Conservation (phyloP, 1,140 invertebrate species). For the Orius laevigatus region DNA sequence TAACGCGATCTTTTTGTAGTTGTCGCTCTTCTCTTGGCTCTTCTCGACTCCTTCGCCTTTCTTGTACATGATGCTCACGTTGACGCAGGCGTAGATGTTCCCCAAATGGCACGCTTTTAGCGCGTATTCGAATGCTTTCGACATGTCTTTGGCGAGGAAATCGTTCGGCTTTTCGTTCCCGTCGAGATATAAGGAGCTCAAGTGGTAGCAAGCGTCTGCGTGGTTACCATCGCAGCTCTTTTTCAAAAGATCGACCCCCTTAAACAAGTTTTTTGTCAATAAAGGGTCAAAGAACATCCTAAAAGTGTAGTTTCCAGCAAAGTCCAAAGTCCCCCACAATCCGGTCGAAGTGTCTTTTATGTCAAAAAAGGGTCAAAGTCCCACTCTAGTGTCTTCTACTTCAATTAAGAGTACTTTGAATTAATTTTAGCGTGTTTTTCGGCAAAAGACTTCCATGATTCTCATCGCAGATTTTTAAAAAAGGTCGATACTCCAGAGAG, state of each 20-base stretch:
- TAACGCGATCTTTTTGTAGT: slow-evolving; percentile 49
- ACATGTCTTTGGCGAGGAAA: slow-evolving; percentile 37
- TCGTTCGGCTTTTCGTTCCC: slow-evolving; percentile 37
- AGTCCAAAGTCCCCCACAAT: no score
- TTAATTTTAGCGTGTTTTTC: no score
- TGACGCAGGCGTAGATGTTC: slow-evolving; percentile 70
- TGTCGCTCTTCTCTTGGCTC: slow-evolving; percentile 47
- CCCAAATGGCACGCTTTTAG: slow-evolving; percentile 59
- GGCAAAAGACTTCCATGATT: no score
- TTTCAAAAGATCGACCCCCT: slow-evolving; percentile 50
- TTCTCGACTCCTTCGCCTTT: slow-evolving; percentile 45
- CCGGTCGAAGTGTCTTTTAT: no score
- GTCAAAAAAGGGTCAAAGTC: no score
- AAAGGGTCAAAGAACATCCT: no score
- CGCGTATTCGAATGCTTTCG: slow-evolving; percentile 57
- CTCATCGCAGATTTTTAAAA: no score
- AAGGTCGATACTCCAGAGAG: no score
- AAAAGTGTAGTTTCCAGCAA: no score
- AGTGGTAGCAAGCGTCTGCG: slow-evolving; percentile 58
- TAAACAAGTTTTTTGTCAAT: slow-evolving; percentile 18
- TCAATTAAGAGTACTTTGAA: no score
- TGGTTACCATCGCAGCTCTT: slow-evolving; percentile 56
- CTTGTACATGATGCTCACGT: slow-evolving; percentile 66
- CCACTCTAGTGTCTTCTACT: no score
- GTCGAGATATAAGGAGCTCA: slow-evolving; percentile 57